Conservation (phyloP, 2,888 invertebrate genomes). For the Drosophila acutilabella region DNA sequence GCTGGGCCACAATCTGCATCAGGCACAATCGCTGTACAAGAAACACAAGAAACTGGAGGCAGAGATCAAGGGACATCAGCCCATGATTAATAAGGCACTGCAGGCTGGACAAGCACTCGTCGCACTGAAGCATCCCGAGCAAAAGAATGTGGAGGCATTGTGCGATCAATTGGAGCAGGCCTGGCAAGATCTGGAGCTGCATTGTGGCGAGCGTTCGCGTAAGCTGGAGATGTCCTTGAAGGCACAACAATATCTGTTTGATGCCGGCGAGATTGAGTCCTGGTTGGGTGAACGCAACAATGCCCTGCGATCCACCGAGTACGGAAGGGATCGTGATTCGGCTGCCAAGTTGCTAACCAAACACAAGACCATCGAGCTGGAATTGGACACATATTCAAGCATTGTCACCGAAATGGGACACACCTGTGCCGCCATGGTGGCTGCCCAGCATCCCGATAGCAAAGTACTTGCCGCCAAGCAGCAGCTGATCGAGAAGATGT, state of each 20-base stretch:
- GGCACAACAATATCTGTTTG: slow-evolving; percentile 96
- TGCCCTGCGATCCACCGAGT: slow-evolving; percentile 92
- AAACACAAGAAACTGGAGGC: slow-evolving; percentile 97
- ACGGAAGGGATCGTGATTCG: slow-evolving; percentile 94
- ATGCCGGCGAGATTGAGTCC: slow-evolving; percentile 95
- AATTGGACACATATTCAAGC: slow-evolving; percentile 95
- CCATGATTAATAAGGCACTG: slow-evolving; percentile 93
- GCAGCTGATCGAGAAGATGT: slow-evolving; percentile 90
- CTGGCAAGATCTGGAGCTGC: slow-evolving; percentile 91
- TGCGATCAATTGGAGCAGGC: slow-evolving; percentile 90
- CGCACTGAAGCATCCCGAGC: slow-evolving; percentile 92
- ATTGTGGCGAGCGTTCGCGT: slow-evolving; percentile 90
- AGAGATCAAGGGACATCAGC: slow-evolving; percentile 94
- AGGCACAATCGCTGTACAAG: slow-evolving; percentile 95
- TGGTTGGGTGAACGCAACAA: slow-evolving; percentile 96
- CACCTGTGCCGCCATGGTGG: slow-evolving; percentile 92
- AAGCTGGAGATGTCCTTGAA: slow-evolving; percentile 94
- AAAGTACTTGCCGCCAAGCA: slow-evolving; percentile 92
- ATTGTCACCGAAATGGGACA: slow-evolving; percentile 97
- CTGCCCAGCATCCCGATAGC: slow-evolving; percentile 93
- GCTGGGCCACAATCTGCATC: slow-evolving; percentile 94
- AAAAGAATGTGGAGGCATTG: slow-evolving; percentile 90
- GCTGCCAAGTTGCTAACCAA: slow-evolving; percentile 97
- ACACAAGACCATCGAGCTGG: slow-evolving; percentile 96
- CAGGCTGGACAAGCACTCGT: slow-evolving; percentile 91